Evolutionary conservation across 2,113 vertebrate species (phyloP).

Genomic region (Athene cunicularia): DNA sequence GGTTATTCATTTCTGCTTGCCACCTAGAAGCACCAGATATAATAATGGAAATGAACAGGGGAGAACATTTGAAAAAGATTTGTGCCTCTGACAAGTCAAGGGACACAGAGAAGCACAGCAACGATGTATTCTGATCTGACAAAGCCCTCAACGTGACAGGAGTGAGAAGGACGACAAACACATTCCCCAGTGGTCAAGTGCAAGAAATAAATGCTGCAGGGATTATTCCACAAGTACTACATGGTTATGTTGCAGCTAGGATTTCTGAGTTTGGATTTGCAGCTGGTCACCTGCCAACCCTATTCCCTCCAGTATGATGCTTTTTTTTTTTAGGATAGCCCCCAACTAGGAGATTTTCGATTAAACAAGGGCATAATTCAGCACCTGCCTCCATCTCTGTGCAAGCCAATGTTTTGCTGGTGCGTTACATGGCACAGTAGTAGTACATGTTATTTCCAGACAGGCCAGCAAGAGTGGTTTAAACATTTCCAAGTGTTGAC

Average conservation of each 20-base stretch:
- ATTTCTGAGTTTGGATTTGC: neutral
- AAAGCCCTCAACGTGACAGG: slow-evolving; percentile 10
- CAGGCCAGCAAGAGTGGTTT: neutral
- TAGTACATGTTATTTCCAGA: neutral
- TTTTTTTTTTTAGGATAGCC: neutral
- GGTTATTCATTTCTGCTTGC: slow-evolving; percentile 60
- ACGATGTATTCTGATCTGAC: slow-evolving; percentile 19
- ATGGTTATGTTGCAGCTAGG: neutral
- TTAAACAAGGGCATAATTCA: slow-evolving; percentile 2
- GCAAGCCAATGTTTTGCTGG: neutral
- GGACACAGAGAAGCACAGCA: neutral
- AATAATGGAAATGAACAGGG: slow-evolving; percentile 61
- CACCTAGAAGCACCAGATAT: slow-evolving; percentile 41
- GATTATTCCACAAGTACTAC: neutral
- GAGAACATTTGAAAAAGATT: slow-evolving; percentile 47
- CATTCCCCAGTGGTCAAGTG: slow-evolving; percentile 2
- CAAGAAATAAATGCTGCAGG: slow-evolving; percentile 14
- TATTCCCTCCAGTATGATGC: neutral
- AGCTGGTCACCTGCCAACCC: neutral
- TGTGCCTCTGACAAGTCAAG: slow-evolving; percentile 33
- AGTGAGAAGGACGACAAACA: neutral
- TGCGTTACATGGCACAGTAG: neutral
- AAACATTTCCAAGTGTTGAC: neutral
- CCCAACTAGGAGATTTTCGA: neutral
- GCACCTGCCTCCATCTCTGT: neutral